Conservation (phyloP, 2,113 vertebrate species). For the Smithornis capensis region DNA sequence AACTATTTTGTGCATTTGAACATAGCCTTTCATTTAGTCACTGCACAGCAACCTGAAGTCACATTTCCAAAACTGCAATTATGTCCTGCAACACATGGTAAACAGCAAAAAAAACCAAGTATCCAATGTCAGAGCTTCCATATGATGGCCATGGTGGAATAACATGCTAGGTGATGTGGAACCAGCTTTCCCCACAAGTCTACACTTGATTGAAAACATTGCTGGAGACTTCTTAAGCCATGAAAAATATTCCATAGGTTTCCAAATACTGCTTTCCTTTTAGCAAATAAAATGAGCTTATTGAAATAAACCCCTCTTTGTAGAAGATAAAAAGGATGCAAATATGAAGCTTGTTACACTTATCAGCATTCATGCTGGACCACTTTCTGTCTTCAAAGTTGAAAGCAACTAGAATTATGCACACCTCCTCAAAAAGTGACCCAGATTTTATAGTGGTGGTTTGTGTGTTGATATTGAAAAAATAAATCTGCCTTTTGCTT, state of each 20-base stretch:
- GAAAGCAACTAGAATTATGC: slow-evolving; percentile 32
- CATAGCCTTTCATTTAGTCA: not conserved
- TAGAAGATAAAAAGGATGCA: slow-evolving; percentile 54
- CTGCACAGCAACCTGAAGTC: not conserved
- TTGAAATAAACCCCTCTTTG: slow-evolving; percentile 5
- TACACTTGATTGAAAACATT: not conserved
- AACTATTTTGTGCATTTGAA: not conserved
- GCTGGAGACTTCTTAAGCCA: not conserved
- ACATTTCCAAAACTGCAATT: not conserved
- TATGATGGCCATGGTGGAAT: not conserved
- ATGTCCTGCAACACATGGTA: not conserved
- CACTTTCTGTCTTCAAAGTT: slow-evolving; percentile 33
- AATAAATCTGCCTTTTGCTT: not conserved
- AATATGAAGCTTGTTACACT: slow-evolving; percentile 22
- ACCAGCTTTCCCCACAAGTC: not conserved
- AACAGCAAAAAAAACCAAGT: not conserved
- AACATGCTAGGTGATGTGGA: not conserved
- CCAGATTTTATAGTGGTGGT: not conserved
- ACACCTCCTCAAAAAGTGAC: slow-evolving; percentile 6
- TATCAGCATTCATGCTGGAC: slow-evolving; percentile 8
- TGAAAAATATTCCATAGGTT: not conserved
- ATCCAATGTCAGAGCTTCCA: not conserved
- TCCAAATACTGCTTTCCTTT: not conserved
- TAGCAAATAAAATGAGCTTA: slow-evolving; percentile 27
- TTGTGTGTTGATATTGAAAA: not conserved